Percentiles rank a stretch among this genome's conserved stretches.
Conservation (phyloP, 2,797 vertebrate species). For the Macropus fuliginosus region DNA sequence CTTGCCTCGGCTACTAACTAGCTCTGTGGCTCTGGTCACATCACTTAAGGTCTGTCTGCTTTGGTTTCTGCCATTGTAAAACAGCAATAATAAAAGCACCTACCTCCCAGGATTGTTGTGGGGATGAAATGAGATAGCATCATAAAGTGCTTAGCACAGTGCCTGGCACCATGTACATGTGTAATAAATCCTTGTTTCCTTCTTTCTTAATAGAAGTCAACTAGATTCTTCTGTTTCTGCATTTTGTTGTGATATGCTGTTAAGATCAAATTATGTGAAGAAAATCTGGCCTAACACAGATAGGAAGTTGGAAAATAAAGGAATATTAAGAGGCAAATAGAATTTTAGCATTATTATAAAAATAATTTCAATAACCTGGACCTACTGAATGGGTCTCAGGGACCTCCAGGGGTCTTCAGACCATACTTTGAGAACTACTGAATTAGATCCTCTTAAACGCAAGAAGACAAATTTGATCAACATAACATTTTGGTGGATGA, state of each 20-base stretch:
- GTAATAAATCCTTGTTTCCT: not conserved
- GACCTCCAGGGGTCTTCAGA: not conserved
- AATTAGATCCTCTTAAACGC: not conserved
- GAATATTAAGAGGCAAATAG: not conserved
- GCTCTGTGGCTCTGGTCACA: not conserved
- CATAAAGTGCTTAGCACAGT: not conserved
- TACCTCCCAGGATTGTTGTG: not conserved
- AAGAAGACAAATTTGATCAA: not conserved
- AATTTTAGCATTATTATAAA: not conserved
- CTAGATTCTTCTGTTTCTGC: not conserved
- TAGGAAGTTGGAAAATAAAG: not conserved
- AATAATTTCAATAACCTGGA: not conserved
- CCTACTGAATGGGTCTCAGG: not conserved
- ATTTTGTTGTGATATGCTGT: not conserved
- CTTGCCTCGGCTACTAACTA: not conserved
- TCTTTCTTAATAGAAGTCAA: not conserved
- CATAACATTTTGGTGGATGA: not conserved
- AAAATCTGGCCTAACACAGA: not conserved
- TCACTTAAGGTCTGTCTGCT: not conserved
- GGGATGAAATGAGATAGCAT: not conserved
- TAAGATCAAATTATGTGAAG: not conserved
- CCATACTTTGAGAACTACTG: not conserved
- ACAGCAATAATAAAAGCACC: not conserved
- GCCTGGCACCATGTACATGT: not conserved
- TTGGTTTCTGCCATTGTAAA: not conserved